Percentiles rank a stretch among this genome's conserved stretches.
phyloP scores from a whole-genome alignment of 2,113 vertebrate genomes.

The Mixornis gularis region DNA sequence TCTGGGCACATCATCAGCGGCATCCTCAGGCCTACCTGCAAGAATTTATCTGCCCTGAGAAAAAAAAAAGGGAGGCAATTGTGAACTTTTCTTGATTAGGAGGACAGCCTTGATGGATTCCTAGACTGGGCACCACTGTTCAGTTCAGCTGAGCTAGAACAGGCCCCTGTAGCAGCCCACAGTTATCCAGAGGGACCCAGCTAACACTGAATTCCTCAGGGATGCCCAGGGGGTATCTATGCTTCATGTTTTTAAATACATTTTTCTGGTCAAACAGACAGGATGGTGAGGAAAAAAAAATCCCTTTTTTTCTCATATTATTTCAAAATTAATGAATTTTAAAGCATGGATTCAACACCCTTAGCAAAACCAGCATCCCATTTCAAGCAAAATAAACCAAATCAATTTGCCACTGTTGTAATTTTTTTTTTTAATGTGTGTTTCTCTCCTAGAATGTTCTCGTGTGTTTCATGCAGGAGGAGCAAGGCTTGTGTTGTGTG shows the following conservation, averaged over 20 bases:
- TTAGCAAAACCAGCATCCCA: background rate
- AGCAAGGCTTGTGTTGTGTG: slow-evolving; percentile 89
- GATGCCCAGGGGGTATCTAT: background rate
- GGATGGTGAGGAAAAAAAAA: background rate
- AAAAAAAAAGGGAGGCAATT: background rate
- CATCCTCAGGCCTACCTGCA: background rate
- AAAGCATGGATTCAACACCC: background rate
- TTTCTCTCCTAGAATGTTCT: slow-evolving; percentile 80
- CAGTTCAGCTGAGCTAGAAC: background rate
- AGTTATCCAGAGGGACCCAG: background rate
- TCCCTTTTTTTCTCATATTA: background rate
- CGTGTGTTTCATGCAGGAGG: slow-evolving; percentile 86
- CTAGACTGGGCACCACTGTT: background rate
- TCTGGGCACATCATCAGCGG: background rate
- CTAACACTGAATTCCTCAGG: background rate
- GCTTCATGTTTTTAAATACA: background rate
- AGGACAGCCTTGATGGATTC: background rate
- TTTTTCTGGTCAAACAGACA: background rate
- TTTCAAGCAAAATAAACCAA: background rate
- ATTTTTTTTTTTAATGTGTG: background rate
- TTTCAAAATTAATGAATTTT: background rate
- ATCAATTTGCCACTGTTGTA: background rate
- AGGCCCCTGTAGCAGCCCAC: background rate
- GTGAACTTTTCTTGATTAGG: background rate
- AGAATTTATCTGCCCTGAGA: background rate